A percentile compares a stretch with the other conserved stretches of the same genome.
Evolutionary conservation across 2,113 vertebrate genomes (phyloP).

Genomic region (Hiodon tergisus): DNA sequence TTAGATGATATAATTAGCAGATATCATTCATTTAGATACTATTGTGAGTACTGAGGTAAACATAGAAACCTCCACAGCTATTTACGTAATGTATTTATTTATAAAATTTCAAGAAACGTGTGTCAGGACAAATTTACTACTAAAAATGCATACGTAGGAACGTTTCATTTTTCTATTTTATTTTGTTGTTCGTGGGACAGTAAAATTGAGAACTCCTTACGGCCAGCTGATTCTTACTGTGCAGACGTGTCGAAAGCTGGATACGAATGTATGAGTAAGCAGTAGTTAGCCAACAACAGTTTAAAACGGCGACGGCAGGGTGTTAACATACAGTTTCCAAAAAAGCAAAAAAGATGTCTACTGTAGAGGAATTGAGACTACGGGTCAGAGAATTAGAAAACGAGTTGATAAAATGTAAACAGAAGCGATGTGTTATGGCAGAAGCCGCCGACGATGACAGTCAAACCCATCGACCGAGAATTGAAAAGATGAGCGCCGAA

Average conservation of each 20-base stretch:
- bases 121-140: background rate
- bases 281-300: background rate
- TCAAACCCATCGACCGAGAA: constrained; percentile 59
- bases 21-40: too few species aligned
- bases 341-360: constrained; percentile 48
- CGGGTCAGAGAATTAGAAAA: constrained; percentile 76
- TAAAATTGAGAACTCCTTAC: background rate
- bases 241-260: constrained; percentile 22
- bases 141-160: background rate
- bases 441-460: constrained; percentile 37
- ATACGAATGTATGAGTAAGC: background rate
- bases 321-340: too few species aligned
- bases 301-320: too few species aligned
- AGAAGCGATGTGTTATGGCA: constrained; percentile 37
- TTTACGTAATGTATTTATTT: background rate
- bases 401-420: constrained; percentile 70
- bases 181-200: background rate
- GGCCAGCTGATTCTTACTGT: background rate
- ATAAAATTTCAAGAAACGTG: background rate
- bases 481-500: constrained; percentile 82
- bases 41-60: too few species aligned
- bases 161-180: background rate
- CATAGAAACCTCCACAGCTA: too few species aligned
- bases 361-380: constrained; percentile 70
- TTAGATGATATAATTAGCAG: too few species aligned